phyloP scores from a whole-genome alignment of 2,888 invertebrate species.

The Volucella zonaria region DNA sequence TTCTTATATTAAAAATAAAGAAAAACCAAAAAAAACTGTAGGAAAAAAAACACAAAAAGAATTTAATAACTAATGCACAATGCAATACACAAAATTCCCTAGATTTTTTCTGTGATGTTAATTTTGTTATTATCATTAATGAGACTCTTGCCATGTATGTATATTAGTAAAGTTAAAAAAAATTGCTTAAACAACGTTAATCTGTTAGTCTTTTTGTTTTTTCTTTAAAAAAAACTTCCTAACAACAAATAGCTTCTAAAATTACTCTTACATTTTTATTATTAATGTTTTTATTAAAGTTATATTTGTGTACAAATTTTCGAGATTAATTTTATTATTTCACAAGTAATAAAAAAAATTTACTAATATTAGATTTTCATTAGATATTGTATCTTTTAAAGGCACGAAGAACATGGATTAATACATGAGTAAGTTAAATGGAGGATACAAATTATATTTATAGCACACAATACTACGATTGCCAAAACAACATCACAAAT shows the following conservation, averaged over 20 bases:
- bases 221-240: neutral
- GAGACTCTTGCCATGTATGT: too few species aligned
- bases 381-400: conserved; percentile 72
- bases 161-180: too few species aligned
- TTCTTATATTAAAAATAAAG: neutral
- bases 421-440: conserved; percentile 81
- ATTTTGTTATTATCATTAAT: too few species aligned
- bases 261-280: too few species aligned
- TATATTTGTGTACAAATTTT: conserved; percentile 23
- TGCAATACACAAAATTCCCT: conserved; percentile 6
- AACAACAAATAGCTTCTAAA: too few species aligned
- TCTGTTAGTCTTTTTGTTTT: neutral
- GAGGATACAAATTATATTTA: conserved; percentile 82
- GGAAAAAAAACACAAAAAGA: neutral
- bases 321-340: conserved; percentile 19
- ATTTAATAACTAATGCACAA: neutral
- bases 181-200: neutral
- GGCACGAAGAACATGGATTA: conserved; percentile 80
- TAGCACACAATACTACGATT: conserved; percentile 82
- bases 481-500: conserved; percentile 83
- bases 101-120: too few species aligned
- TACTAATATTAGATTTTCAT: neutral
- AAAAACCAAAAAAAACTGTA: neutral
- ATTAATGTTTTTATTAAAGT: neutral
- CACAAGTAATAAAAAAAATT: conserved; percentile 20